phyloP scores from a whole-genome alignment of 2,888 invertebrate species.

The Ophion ventricosus region DNA sequence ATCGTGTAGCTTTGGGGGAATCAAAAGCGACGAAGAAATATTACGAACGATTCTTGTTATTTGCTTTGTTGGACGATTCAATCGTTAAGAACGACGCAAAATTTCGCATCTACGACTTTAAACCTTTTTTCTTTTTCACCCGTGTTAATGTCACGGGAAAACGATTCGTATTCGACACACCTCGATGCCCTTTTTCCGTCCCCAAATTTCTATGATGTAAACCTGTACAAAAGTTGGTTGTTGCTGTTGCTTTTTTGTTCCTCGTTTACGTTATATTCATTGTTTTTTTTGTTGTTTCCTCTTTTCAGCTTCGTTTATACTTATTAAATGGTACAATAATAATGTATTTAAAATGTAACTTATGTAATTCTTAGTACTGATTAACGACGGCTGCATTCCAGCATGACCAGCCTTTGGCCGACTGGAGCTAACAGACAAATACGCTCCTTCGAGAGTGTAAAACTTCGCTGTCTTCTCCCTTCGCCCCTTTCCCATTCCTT shows the following conservation, averaged over 20 bases:
- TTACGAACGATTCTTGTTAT: not conserved
- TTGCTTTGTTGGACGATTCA: not conserved
- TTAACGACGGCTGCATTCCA: constrained; percentile 83
- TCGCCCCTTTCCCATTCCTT: constrained; percentile 21
- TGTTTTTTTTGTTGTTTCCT: constrained; percentile 38
- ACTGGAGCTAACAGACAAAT: constrained; percentile 84
- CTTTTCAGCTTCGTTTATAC: constrained; percentile 52
- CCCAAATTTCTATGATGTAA: constrained; percentile 67
- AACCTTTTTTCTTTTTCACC: not conserved
- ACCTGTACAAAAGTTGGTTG: constrained; percentile 75
- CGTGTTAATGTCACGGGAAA: not conserved
- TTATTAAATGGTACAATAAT: constrained; percentile 77
- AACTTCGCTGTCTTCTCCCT: constrained; percentile 73
- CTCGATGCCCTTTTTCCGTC: constrained; percentile 38
- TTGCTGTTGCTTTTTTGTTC: constrained; percentile 54
- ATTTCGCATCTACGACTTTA: not conserved
- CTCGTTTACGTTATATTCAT: constrained; percentile 69
- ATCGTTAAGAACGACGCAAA: not conserved
- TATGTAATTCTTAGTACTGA: constrained; percentile 82
- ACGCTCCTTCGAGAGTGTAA: constrained; percentile 80
- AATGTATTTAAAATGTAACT: constrained; percentile 83
- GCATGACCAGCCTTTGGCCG: constrained; percentile 82
- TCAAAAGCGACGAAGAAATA: not conserved
- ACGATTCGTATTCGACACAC: not conserved
- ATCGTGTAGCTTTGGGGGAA: not conserved